These are phyloP conservation scores for Jordanella pulchra DNA, from an alignment of 2,797 vertebrate species.

Conservation along the genomic window DNA sequence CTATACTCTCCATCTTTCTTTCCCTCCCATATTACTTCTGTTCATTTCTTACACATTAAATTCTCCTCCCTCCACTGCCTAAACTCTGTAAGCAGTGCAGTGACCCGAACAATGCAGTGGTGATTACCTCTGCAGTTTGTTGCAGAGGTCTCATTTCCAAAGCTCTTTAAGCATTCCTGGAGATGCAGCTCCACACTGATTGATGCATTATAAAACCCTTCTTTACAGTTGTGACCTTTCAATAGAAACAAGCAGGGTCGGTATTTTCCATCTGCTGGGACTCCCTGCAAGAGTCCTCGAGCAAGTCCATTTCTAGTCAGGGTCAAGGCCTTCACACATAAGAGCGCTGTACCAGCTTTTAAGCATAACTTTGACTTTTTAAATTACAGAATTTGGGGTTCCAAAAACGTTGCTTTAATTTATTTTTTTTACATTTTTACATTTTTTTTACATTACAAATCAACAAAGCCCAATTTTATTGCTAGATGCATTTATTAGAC, in stretches of 20 bases:
- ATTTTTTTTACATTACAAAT: too few relatives aligned
- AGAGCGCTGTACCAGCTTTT: neutral
- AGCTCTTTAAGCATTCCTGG: conserved; percentile 67
- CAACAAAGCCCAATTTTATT: too few relatives aligned
- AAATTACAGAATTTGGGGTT: neutral
- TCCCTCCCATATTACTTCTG: neutral
- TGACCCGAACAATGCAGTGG: conserved; percentile 65
- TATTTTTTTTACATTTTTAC: neutral
- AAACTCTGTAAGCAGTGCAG: conserved; percentile 39
- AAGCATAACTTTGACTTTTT: neutral
- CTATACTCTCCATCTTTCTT: conserved; percentile 6
- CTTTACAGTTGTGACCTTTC: conserved; percentile 79
- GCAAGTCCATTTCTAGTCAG: neutral
- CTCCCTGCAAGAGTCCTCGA: neutral
- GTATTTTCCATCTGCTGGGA: conserved; percentile 58
- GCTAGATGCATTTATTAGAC: too few relatives aligned
- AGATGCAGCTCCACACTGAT: conserved; percentile 63
- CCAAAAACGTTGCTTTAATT: neutral
- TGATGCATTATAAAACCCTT: conserved; percentile 74
- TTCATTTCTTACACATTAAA: conserved; percentile 34
- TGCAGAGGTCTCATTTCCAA: conserved; percentile 69
- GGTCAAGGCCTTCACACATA: neutral
- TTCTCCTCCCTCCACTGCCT: conserved; percentile 41
- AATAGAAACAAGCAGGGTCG: conserved; percentile 75
- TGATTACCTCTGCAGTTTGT: conserved; percentile 75